A percentile compares a stretch with the other conserved stretches of the same genome.
phyloP scores from a whole-genome alignment of 2,888 invertebrate species.

The Encarsia formosa region DNA sequence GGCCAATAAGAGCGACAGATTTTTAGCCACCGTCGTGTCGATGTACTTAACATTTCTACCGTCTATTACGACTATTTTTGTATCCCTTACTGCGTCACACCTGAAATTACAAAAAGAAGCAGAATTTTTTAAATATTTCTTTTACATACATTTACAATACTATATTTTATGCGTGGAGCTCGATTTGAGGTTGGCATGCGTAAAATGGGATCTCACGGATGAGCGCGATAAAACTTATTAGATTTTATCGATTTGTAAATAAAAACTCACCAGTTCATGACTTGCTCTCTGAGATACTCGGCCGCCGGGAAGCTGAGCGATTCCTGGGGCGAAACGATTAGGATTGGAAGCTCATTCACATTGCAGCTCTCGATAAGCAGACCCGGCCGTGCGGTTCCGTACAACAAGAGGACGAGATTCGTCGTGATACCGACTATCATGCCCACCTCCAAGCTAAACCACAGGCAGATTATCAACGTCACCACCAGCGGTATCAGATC shows the following conservation, averaged over 20 bases:
- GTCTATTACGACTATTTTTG: constrained; percentile 58
- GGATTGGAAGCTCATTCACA: constrained; percentile 50
- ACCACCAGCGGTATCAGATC: constrained; percentile 66
- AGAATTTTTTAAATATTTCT: too few species aligned
- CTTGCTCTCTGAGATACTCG: constrained; percentile 54
- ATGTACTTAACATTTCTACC: constrained; percentile 61
- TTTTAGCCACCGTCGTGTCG: constrained; percentile 68
- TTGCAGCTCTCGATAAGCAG: constrained; percentile 57
- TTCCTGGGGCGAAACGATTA: constrained; percentile 42
- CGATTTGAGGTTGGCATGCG: too few species aligned
- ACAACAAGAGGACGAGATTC: constrained; percentile 63
- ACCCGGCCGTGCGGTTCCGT: constrained; percentile 64
- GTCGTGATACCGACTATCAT: constrained; percentile 63
- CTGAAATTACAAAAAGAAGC: too few species aligned
- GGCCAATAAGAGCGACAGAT: constrained; percentile 40
- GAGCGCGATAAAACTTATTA: too few species aligned
- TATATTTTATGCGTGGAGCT: too few species aligned
- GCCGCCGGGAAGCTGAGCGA: constrained; percentile 58
- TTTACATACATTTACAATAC: too few species aligned
- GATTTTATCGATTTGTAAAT: too few species aligned
- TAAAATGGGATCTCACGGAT: too few species aligned
- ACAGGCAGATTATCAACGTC: constrained; percentile 66
- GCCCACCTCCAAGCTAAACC: constrained; percentile 67
- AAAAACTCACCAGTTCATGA: constrained; percentile 42
- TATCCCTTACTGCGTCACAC: constrained; percentile 42